Percentiles rank a stretch among this genome's conserved stretches.
These are phyloP conservation scores for Paralvinella palmiformis DNA, from an alignment of 1,140 invertebrate species.

Conservation along the genomic window DNA sequence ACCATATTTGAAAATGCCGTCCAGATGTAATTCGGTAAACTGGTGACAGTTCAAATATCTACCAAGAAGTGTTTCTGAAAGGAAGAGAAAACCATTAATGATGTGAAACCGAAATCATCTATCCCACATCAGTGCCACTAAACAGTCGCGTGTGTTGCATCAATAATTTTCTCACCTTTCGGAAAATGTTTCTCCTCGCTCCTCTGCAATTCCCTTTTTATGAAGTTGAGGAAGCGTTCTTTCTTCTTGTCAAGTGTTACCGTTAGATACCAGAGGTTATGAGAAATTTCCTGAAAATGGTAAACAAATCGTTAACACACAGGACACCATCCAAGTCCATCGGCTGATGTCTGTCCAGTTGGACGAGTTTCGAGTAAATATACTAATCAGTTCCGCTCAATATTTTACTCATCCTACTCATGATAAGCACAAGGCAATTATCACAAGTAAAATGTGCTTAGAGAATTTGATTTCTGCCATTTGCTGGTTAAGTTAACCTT, in stretches of 20 bases:
- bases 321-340: too few species aligned
- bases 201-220: slow-evolving; percentile 34
- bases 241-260: slow-evolving; percentile 44
- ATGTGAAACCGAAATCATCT: slow-evolving; percentile 23
- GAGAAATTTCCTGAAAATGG: slow-evolving; percentile 44
- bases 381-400: too few species aligned
- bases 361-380: too few species aligned
- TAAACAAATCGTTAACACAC: too few species aligned
- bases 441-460: too few species aligned
- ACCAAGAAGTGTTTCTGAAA: slow-evolving; percentile 45
- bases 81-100: slow-evolving; percentile 11
- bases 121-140: not conserved
- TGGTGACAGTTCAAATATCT: slow-evolving; percentile 43
- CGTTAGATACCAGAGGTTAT: slow-evolving; percentile 47
- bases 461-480: too few species aligned
- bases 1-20: slow-evolving; percentile 50
- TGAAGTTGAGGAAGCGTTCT: slow-evolving; percentile 38
- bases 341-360: too few species aligned
- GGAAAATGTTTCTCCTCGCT: slow-evolving; percentile 20
- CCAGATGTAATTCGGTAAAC: slow-evolving; percentile 49
- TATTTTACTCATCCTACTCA: too few species aligned
- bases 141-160: not conserved
- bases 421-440: too few species aligned
- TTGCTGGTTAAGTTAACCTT: too few species aligned
- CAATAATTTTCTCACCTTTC: slow-evolving; percentile 22